These are phyloP conservation scores for Empidonax alnorum DNA, from an alignment of 2,113 vertebrate genomes.

Conservation along the genomic window DNA sequence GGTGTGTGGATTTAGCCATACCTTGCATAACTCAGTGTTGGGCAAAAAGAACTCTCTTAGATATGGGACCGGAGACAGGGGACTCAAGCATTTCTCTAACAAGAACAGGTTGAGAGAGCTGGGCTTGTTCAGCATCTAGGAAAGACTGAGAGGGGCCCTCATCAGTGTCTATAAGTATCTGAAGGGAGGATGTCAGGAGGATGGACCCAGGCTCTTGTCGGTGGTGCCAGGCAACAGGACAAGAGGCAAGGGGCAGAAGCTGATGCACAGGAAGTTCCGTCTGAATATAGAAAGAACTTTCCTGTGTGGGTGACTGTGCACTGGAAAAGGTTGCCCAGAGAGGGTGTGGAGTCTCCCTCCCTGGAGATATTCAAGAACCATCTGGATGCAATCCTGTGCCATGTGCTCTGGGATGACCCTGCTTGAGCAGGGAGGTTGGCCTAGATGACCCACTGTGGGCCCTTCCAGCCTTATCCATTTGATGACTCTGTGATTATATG, in stretches of 20 bases:
- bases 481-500: neutral
- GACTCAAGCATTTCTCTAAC: fast-evolving
- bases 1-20: neutral
- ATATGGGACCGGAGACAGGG: neutral
- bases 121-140: neutral
- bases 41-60: neutral
- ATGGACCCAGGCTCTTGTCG: fast-evolving
- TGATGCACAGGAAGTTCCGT: neutral
- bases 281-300: neutral
- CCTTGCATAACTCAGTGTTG: neutral
- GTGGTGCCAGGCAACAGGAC: too few species aligned
- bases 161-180: neutral
- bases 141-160: neutral
- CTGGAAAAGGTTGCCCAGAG: neutral
- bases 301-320: neutral
- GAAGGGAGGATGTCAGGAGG: neutral
- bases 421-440: neutral
- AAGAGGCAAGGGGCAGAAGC: neutral
- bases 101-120: neutral
- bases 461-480: neutral
- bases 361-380: fast-evolving
- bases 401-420: neutral
- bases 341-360: neutral
- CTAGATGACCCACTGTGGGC: neutral
- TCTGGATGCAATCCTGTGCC: neutral